Conservation (phyloP, 2,113 vertebrate species). For the Toxotes jaculatrix region DNA sequence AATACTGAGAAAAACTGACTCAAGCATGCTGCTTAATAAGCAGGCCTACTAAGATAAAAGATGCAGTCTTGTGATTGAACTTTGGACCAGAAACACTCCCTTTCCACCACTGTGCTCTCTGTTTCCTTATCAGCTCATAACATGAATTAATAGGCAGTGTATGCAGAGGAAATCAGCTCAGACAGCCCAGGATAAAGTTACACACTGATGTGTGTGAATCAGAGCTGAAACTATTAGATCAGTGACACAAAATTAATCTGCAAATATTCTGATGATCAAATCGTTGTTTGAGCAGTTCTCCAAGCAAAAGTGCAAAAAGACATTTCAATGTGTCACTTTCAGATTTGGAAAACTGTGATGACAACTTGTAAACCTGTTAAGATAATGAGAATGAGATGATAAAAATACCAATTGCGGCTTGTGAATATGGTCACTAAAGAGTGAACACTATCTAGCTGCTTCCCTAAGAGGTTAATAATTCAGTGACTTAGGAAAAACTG, state of each 20-base stretch:
- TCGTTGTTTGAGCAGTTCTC: not conserved
- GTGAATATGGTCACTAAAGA: slow-evolving; percentile 2
- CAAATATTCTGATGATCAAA: not conserved
- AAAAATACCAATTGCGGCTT: not conserved
- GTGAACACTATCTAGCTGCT: not conserved
- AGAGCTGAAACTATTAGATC: not conserved
- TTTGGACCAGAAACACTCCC: slow-evolving; percentile 40
- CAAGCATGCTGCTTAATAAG: not conserved
- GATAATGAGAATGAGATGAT: not conserved
- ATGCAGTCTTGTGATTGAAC: slow-evolving; percentile 20
- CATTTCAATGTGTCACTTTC: no score
- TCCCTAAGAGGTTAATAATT: slow-evolving; percentile 45
- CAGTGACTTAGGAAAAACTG: slow-evolving; percentile 9
- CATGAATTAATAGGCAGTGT: not conserved
- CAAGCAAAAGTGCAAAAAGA: not conserved
- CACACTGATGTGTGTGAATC: not conserved
- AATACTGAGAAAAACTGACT: not conserved
- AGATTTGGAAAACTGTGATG: not conserved
- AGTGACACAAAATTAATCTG: not conserved
- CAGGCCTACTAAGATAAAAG: not conserved
- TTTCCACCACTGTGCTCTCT: not conserved
- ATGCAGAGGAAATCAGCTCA: not conserved
- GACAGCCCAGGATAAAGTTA: not conserved
- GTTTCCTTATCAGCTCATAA: not conserved
- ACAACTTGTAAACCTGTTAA: not conserved